These are phyloP conservation scores for Raphicerus campestris DNA, from an alignment of 2,113 vertebrate species.

Conservation along the genomic window DNA sequence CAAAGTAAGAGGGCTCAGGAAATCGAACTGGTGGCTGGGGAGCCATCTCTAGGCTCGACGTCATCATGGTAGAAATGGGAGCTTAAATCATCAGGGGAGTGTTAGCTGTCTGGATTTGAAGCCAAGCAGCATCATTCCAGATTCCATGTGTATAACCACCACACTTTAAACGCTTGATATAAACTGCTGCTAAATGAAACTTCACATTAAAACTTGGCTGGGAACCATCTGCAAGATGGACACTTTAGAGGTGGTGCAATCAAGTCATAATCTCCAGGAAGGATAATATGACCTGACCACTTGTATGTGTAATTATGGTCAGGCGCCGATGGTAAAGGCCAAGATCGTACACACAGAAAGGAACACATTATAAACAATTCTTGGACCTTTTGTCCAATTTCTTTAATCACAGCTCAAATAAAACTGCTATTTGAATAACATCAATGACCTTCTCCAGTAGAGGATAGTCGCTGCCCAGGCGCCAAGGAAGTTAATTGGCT, in stretches of 20 bases:
- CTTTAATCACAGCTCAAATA: slow-evolving; percentile 37
- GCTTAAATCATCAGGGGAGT: not conserved
- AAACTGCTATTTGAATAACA: slow-evolving; percentile 41
- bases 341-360: not conserved
- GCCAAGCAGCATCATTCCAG: not conserved
- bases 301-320: slow-evolving; percentile 42
- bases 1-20: not conserved
- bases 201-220: slow-evolving; percentile 7
- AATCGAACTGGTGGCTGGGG: not conserved
- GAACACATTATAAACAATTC: slow-evolving; percentile 18
- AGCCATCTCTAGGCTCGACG: not conserved
- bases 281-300: slow-evolving; percentile 37
- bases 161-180: not conserved
- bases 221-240: not conserved
- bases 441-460: not conserved
- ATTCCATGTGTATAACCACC: not conserved
- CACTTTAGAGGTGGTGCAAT: slow-evolving; percentile 19
- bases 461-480: not conserved
- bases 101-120: not conserved
- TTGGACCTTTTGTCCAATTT: not conserved
- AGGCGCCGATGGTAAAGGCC: slow-evolving; percentile 2
- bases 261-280: slow-evolving; percentile 31
- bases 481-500: slow-evolving; percentile 42
- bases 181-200: not conserved
- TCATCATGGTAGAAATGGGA: not conserved